Base-by-base conservation (phyloP, 2,113 vertebrate species). In the Hiodon alosoides region DNA sequence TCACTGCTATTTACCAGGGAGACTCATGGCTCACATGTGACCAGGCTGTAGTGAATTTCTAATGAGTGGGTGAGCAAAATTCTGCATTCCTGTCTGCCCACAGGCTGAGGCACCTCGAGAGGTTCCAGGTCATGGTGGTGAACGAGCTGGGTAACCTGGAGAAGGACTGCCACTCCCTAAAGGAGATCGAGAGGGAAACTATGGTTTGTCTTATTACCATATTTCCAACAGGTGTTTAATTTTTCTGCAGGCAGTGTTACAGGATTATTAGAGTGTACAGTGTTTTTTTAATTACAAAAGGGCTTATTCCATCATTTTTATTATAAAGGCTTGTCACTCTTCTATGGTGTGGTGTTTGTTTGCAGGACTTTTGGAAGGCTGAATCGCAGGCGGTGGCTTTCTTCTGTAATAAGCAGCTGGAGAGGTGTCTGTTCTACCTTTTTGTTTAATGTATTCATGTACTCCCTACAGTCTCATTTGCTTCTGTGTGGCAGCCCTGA, bases 301-400 rank as follows among this genome's bases (percentile, higher is more conserved):
- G 7, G 14, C 58, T 8, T 59, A 14, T 11, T 59, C 31, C 31
- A 59, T 11, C 4, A 59, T 3, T 7, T 9, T 4, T 59, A 6
- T 59, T 59, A 3, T 3, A 3, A 9, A 8, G 9, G 14, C 58
- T 8, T 3, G 3, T 59, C 9, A 11, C 9, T 59, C 14, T 7
- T 14, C 2, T 48, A 47, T 67, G 46, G 50, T 60, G 13, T 71
- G 71, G 13, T 71, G 71, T 71, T 73, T 54, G 68, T 48, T 85
- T 86, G 6, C 84, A 97, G 95, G 92, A 86, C 9, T 94, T 93
- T 75, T 93, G 91, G 90, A 89, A 88, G 4, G 73, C 75, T 0
- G 91, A 95, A 76, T 83, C 87, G 1, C 72, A 87, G 71, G 87
- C 88, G 58, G 78, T 96, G 74, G 83, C 78, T 11, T 84, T 85